phyloP scores from a whole-genome alignment of 2,113 vertebrate species.

The Misgurnus anguillicaudatus region DNA sequence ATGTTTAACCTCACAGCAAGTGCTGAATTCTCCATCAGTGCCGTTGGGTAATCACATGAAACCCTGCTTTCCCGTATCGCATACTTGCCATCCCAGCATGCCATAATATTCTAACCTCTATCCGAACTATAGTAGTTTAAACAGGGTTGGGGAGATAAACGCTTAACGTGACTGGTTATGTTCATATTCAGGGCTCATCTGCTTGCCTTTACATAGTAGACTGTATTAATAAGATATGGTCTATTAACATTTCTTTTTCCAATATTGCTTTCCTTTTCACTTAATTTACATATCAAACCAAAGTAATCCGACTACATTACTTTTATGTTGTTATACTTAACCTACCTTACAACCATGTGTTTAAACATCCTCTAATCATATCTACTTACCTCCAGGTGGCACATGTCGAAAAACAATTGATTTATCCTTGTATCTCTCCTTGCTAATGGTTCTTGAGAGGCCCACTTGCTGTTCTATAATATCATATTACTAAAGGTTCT shows the following conservation, averaged over 20 bases:
- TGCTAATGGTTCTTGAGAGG: constrained; percentile 28
- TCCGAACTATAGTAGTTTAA: not conserved
- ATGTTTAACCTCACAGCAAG: constrained; percentile 29
- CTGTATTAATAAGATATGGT: no score
- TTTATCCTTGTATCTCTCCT: constrained; percentile 14
- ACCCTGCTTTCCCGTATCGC: not conserved
- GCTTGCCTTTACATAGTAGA: no score
- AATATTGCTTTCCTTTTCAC: no score
- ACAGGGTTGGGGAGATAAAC: no score
- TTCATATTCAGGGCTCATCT: no score
- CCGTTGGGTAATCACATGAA: not conserved
- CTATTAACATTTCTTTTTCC: no score
- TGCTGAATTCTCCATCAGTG: not conserved
- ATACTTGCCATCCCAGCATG: not conserved
- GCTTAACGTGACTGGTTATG: no score
- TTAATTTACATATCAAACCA: no score
- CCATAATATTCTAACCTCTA: constrained; percentile 24
- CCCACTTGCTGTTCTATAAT: constrained; percentile 11
- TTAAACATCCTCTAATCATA: constrained; percentile 43
- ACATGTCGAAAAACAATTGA: constrained; percentile 27
- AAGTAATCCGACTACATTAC: no score
- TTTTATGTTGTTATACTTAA: no score
- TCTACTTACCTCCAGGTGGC: constrained; percentile 36
- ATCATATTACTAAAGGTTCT: constrained; percentile 19
- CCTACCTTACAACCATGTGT: no score